Evolutionary conservation across 2,797 vertebrate genomes (phyloP), one percentile per base, ranked within the genome.

Genomic region (Xenops minutus): DNA sequence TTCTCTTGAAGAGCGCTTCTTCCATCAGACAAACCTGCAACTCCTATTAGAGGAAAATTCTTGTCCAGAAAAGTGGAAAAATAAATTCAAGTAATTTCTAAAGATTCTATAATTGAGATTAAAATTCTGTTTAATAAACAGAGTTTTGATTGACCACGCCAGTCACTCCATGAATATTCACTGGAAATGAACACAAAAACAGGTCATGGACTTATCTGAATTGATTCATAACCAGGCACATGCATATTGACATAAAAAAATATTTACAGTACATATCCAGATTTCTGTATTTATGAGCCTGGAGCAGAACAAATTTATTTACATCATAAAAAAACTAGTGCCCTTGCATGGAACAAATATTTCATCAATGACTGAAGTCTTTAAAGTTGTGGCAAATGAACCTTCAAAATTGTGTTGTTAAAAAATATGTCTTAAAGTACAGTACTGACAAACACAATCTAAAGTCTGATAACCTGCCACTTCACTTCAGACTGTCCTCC

Each of bases 351-450:
- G 26, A 67, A 84, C 13, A 39, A 11, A 12, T 77, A 85, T 85
- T 87, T 85, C 51, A 91, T 80, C 54, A 87, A 12, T 82, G 51
- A 82, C 30, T 67, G 78, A 88, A 92, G 30, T 88, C 51, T 78
- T 92, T 58, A 85, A 79, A 93, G 46, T 66, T 85, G 56, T 76
- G 37, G 71, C 62, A 95, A 96, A 94, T 80, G 61, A 94, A 91
- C 48, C 37, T 93, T 86, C 69, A 92, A 91, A 95, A 64, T 4
- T 26, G 20, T n/a, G 55, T n/a, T 80, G 7, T 86, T 74, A 79
- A 94, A 92, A 89, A 80, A 46, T 66, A 14, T 46, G 10, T 52
- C 51, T 87, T 88, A 92, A 89, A 92, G 75, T 73, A 82, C n/a
- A 64, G 21, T 85, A 56, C 51, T 95, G 91, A 88, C 51, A 93